A percentile compares a stretch with the other conserved stretches of the same genome.
These are phyloP conservation scores for Rachycentron canadum DNA, from an alignment of 2,797 vertebrate genomes.

Conservation along the genomic window DNA sequence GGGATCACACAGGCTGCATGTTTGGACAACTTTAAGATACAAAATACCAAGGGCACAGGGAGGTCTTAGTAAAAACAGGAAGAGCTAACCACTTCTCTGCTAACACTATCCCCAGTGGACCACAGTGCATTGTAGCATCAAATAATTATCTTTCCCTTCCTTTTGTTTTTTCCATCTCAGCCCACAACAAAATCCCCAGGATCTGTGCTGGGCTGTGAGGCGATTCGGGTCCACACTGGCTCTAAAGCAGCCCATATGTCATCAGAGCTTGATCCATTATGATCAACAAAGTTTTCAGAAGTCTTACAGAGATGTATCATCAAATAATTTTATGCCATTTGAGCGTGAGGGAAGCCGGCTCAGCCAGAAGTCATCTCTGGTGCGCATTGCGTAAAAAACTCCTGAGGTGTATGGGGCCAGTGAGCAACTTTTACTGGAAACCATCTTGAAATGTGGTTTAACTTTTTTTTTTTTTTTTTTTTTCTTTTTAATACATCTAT, in stretches of 20 bases:
- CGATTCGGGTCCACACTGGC: not conserved
- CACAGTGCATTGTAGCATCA: not conserved
- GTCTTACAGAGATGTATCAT: not conserved
- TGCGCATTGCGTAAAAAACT: too few species aligned
- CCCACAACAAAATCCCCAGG: not conserved
- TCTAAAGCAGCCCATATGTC: not conserved
- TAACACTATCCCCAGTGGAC: not conserved
- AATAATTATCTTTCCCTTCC: not conserved
- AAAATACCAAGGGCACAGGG: not conserved
- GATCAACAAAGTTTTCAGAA: not conserved
- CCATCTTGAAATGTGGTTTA: not conserved
- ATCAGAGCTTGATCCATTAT: not conserved
- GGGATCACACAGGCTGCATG: not conserved
- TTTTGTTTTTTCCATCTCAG: not conserved
- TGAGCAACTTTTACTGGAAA: not conserved
- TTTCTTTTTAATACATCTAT: not conserved
- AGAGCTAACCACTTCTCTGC: not conserved
- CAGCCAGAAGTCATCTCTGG: too few species aligned
- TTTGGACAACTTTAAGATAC: not conserved
- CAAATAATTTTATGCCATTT: not conserved
- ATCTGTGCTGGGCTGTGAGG: not conserved
- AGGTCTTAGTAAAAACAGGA: not conserved
- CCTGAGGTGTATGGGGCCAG: not conserved
- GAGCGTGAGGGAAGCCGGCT: too few species aligned
- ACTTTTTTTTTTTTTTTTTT: not conserved